Base-by-base conservation (phyloP, 2,888 invertebrate species). In the Entomobrya multifasciata region DNA sequence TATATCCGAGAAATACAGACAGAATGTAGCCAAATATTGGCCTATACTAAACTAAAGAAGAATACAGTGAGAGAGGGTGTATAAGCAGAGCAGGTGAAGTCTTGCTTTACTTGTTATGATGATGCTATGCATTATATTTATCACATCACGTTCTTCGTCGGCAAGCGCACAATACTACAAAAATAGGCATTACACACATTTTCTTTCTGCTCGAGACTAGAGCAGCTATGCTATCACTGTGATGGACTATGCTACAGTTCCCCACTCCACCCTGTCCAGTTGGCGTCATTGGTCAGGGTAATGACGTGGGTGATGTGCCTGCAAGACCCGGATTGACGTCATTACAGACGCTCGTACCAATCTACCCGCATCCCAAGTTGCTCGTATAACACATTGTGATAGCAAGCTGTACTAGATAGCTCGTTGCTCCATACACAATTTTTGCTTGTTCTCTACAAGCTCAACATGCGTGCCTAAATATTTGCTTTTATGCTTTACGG, bases 301-400 rank as follows among this genome's bases (percentile, higher is more conserved):
- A 90, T 90, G 90, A 90, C 90, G 90, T 89, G 62, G 65, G 88
- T 89, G 84, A 77, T 74, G 81, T 78, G 80, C 84, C 83, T 85
- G 88, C 87, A 87, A 88, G 78, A 84, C 78, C 83, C 90, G 88
- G 88, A 90, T 91, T 91, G 90, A 91, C 91, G 91, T 91, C 91
- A 91, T 89, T 86, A 83, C 86, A 82, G 88, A 88, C 88, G 86
- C 85, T 88, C 84, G 82, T 86, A 87, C 82, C 84, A 80, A 57
- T 87, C 87, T 86, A 86, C 86, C 86, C 79, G 86, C 86, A 86
- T 86, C 86, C 79, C 86, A 86, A 80, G 78, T 67, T 77, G 57
- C 85, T 85, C 85, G 13, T 79, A 86, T 57, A 74, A 11, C 17
- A 41, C 55, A 49, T 27, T 27, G 72, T 52, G 52, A 17, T 17